Conservation (phyloP, 2,113 vertebrate species). For the Aegypius monachus region DNA sequence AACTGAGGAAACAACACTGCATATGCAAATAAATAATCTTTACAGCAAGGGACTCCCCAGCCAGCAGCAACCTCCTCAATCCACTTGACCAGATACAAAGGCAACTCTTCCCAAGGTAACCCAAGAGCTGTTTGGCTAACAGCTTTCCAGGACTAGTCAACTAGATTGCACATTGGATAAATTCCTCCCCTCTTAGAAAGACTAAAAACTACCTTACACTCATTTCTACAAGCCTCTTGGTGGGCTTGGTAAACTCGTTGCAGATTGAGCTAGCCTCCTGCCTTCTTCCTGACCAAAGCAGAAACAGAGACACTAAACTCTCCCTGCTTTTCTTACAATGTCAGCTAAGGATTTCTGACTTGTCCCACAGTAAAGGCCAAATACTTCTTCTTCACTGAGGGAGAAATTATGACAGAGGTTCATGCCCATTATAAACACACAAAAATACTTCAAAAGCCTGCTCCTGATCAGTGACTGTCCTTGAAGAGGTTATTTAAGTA, state of each 20-base stretch:
- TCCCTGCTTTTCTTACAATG: background rate
- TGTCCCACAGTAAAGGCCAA: background rate
- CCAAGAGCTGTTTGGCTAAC: background rate
- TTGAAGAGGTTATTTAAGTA: background rate
- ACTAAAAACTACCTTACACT: background rate
- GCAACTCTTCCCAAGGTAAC: background rate
- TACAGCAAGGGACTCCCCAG: background rate
- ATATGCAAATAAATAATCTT: background rate
- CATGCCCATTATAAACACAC: background rate
- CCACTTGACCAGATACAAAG: no score
- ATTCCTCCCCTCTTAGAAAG: background rate
- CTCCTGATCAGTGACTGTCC: background rate
- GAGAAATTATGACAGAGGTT: background rate
- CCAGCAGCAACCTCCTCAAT: background rate
- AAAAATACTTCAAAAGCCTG: background rate
- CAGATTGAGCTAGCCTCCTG: accelerated
- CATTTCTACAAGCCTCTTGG: background rate
- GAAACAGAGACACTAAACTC: background rate
- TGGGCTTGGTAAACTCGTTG: background rate
- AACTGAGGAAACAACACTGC: background rate
- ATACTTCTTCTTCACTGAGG: background rate
- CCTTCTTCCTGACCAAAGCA: background rate
- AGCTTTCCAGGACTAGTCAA: background rate
- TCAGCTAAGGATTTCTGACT: background rate
- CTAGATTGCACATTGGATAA: background rate